Evolutionary conservation across 2,113 vertebrate genomes (phyloP), one percentile per base, ranked within the genome.

Genomic region (Fregata magnificens): DNA sequence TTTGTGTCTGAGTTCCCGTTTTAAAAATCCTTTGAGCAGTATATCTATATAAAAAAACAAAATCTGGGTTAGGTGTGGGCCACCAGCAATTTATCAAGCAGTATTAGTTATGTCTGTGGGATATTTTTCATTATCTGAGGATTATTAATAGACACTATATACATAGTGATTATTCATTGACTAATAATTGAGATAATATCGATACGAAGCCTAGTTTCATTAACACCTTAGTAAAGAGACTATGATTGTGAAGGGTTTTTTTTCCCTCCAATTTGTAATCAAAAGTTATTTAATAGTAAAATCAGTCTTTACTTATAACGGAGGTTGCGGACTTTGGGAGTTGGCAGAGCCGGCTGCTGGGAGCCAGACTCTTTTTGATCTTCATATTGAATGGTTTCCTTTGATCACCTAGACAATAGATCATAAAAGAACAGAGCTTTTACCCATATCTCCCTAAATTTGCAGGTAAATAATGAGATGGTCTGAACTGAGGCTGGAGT

Each of bases 391-490:
- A 96, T 55, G 85, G 95, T 91, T 98, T 88, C 56, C 98, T 98
- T 98, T 98, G 98, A 98, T 98, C 98, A 97, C 55, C 84, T 93
- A 97, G 96, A 98, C 94, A 98, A 97, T 94, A 95, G 94, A 97
- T 97, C 92, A 92, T 95, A 95, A 97, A 98, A 96, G 95, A 97
- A 91, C 86, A 94, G 93, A 82, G 82, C 90, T 86, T 97, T 97
- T 93, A 94, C 95, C 79, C 94, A 42, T 94, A 96, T 94, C 93
- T 97, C 65, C 93, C 96, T 92, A 97, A 97, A 97, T 96, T 94
- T 96, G 62, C 97, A 98, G 97, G 98, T 98, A 98, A 98, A 98
- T 97, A 98, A 98, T 97, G 90, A 97, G 97, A 97, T 94, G 96
- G 82, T 95, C 97, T 97, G 93, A 97, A 96, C 62, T 13, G 38